A percentile compares a stretch with the other conserved stretches of the same genome.
Evolutionary conservation across 2,113 vertebrate species (phyloP).

Genomic region (Anoura caudifer): DNA sequence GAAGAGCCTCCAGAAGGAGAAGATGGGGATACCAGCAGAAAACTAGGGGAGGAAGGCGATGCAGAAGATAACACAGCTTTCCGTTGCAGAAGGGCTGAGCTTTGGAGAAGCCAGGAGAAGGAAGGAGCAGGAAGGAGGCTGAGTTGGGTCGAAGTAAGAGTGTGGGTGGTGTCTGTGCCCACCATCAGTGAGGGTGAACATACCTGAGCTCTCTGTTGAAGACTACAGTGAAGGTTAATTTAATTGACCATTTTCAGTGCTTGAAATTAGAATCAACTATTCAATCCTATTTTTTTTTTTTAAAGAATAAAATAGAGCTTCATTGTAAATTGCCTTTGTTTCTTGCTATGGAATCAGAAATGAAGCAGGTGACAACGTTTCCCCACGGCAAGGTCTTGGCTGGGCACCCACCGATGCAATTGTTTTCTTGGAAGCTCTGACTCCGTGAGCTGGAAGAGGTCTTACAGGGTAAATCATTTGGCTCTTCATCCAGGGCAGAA

Average conservation of each 20-base stretch:
- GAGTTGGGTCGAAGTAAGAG: background rate
- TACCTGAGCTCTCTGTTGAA: background rate
- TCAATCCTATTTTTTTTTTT: background rate
- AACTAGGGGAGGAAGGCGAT: background rate
- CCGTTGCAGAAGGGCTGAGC: background rate
- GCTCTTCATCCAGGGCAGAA: background rate
- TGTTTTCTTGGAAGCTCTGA: background rate
- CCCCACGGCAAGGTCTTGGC: background rate
- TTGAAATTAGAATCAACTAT: conserved; percentile 9
- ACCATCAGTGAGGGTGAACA: background rate
- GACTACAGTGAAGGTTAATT: background rate
- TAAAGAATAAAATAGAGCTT: background rate
- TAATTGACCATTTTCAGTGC: background rate
- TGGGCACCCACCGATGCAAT: background rate
- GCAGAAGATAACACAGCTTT: background rate
- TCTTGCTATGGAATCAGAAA: conserved; percentile 32
- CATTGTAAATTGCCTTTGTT: background rate
- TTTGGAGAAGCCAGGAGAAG: background rate
- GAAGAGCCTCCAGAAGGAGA: background rate
- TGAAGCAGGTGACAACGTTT: background rate
- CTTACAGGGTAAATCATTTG: background rate
- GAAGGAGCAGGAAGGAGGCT: background rate
- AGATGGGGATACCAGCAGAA: background rate
- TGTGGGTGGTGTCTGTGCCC: background rate
- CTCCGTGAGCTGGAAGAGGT: background rate